Percentiles rank a stretch among this genome's conserved stretches.
phyloP scores from a whole-genome alignment of 1,140 invertebrate genomes.

The Chrysoperla carnea region DNA sequence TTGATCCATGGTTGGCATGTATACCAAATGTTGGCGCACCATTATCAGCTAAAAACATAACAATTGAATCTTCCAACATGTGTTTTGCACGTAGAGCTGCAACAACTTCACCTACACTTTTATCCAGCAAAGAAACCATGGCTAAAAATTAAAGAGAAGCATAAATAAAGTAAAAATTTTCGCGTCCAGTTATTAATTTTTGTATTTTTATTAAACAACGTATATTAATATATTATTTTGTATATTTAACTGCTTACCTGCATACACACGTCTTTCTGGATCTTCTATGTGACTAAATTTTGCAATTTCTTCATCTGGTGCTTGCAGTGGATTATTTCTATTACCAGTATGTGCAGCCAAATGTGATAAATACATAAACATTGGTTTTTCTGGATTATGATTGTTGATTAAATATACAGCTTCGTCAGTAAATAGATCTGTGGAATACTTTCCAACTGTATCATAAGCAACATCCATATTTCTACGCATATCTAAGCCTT shows the following conservation, averaged over 20 bases:
- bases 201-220: no score
- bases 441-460: conserved; percentile 47
- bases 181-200: no score
- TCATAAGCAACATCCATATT: conserved; percentile 39
- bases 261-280: conserved; percentile 55
- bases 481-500: conserved; percentile 48
- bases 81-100: conserved; percentile 40
- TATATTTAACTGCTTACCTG: conserved; percentile 30
- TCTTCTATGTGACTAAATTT: conserved; percentile 61
- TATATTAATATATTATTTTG: not conserved
- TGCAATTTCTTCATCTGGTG: conserved; percentile 56
- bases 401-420: conserved; percentile 41
- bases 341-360: conserved; percentile 64
- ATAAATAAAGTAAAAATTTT: no score
- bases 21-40: conserved; percentile 55
- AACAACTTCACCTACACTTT: conserved; percentile 64
- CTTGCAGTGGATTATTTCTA: conserved; percentile 52
- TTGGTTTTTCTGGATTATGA: conserved; percentile 35
- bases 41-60: conserved; percentile 63
- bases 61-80: conserved; percentile 56
- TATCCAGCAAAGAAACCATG: conserved; percentile 75
- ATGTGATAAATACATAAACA: conserved; percentile 62
- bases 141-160: conserved; percentile 38
- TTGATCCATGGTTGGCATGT: conserved; percentile 63
- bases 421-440: conserved; percentile 52